These are phyloP conservation scores for Tineola bisselliella DNA, from an alignment of 2,888 invertebrate genomes.

Conservation along the genomic window DNA sequence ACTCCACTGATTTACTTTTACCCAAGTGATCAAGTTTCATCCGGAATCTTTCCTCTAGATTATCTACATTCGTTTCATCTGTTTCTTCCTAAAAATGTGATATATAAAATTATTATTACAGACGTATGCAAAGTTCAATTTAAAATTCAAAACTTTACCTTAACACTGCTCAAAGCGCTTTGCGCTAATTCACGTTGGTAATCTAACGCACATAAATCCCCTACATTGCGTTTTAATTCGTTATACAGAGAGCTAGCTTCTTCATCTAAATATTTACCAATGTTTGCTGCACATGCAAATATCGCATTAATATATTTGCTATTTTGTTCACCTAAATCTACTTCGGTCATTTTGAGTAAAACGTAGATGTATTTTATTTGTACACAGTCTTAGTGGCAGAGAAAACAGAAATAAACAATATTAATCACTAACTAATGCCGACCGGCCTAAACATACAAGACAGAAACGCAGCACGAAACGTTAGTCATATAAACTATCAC, in stretches of 20 bases:
- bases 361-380: no score
- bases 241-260: conserved; percentile 24
- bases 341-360: background rate
- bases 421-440: no score
- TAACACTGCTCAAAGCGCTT: conserved; percentile 41
- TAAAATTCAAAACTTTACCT: conserved; percentile 24
- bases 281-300: conserved; percentile 45
- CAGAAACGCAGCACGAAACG: no score
- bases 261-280: conserved; percentile 49
- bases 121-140: background rate
- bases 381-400: no score
- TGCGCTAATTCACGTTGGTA: conserved; percentile 40
- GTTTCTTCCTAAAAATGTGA: conserved; percentile 36
- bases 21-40: conserved; percentile 29
- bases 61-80: conserved; percentile 34
- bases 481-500: no score
- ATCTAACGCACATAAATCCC: conserved; percentile 44
- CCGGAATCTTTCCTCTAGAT: conserved; percentile 35
- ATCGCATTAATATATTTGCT: conserved; percentile 49
- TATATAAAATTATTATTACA: background rate
- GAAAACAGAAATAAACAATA: no score
- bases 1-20: conserved; percentile 28
- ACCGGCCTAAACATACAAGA: no score
- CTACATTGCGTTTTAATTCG: conserved; percentile 36
- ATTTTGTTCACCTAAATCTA: conserved; percentile 41